Evolutionary conservation across 2,888 invertebrate genomes (phyloP), one percentile per base, ranked within the genome.

Genomic region (Cremastobaeus sp.): DNA sequence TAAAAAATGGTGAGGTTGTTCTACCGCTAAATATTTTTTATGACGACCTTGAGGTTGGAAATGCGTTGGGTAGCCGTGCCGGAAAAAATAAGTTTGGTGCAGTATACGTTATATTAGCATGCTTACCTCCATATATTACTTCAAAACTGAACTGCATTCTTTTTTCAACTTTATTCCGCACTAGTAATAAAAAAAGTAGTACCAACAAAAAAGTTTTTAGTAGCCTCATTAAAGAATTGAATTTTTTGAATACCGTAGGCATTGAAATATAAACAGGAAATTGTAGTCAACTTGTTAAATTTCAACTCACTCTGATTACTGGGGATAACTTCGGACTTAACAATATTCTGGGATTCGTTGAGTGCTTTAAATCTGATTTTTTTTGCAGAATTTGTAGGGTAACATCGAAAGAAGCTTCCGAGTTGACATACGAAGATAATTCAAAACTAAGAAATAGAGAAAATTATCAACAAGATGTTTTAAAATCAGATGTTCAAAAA

Each of bases 51-150:
- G 68, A 64, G 54, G 21, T 45, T 17, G 59, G 64, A 15, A 74
- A 74, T 59, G 32, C 48, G 1, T 37, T 69, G 17, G 68, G 74
- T 11, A 68, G 68, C 47, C 74, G 64, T 54, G 37, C 15, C 55
- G 55, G n/a, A 37, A n/a, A n/a, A n/a, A n/a, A n/a, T n/a, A n/a
- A n/a, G n/a, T n/a, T n/a, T n/a, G n/a, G n/a, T n/a, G n/a, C 54
- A 3, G 43, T 69, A 2, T 71, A 75, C 30, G 70, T 20, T 39
- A 15, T 32, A 1, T 43, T 71, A 12, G 71, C 62, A 11, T 41
- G 39, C 12, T 35, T 59, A 25, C 59, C 59, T 12, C 54, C 60
- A 4, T 12, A 43, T 37, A 55, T 70, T 11, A 30, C 70, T 14
- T 60, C 65, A 12, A 47, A 37, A 6, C 30, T 59, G 9, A 43